A percentile compares a stretch with the other conserved stretches of the same genome.
phyloP scores from a whole-genome alignment of 2,888 invertebrate species.

The Trimorus sp. region DNA sequence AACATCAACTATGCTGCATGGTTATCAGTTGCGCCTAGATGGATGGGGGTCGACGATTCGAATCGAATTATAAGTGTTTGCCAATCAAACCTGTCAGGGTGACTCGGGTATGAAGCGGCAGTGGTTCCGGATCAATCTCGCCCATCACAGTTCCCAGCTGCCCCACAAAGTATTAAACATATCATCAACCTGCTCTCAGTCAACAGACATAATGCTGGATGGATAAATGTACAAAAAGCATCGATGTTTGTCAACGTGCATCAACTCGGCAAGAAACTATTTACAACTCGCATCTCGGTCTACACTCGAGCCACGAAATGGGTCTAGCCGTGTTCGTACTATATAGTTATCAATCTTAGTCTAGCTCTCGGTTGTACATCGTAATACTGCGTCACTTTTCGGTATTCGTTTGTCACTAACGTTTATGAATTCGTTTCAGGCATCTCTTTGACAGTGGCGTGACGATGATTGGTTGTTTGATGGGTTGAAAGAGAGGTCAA shows the following conservation, averaged over 20 bases:
- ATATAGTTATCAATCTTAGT: too few species aligned
- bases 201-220: constrained; percentile 29
- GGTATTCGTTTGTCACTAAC: background rate
- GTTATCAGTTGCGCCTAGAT: constrained; percentile 35
- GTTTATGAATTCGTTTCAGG: constrained; percentile 31
- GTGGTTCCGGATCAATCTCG: constrained; percentile 81
- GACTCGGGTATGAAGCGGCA: constrained; percentile 85
- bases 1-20: constrained; percentile 20
- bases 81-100: constrained; percentile 85
- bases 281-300: constrained; percentile 22
- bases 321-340: constrained; percentile 24
- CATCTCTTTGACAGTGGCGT: constrained; percentile 36
- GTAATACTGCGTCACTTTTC: constrained; percentile 30
- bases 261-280: constrained; percentile 29
- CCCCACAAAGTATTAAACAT: constrained; percentile 77
- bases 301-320: constrained; percentile 37
- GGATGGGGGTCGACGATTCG: constrained; percentile 10
- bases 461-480: background rate
- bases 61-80: constrained; percentile 83
- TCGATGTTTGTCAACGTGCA: constrained; percentile 29
- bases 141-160: constrained; percentile 78
- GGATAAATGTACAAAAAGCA: constrained; percentile 36
- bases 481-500: too few species aligned
- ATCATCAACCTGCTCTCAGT: constrained; percentile 70
- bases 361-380: too few species aligned